Evolutionary conservation across 2,888 invertebrate species (phyloP).

Genomic region (Acanthococcus lagerstroemiae): DNA sequence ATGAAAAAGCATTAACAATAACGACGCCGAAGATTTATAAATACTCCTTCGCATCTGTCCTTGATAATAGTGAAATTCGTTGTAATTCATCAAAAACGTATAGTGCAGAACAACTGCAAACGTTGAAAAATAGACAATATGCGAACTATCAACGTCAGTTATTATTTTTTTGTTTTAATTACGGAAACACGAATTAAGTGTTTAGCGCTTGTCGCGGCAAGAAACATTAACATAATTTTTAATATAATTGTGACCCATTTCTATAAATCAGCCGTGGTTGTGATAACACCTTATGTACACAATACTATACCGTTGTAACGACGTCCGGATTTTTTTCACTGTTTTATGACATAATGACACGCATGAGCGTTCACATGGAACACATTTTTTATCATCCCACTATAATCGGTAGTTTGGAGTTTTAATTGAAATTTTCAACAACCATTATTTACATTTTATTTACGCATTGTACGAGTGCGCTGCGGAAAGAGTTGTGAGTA

Average conservation of each 20-base stretch:
- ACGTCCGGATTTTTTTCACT: background rate
- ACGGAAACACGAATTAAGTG: background rate
- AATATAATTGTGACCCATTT: background rate
- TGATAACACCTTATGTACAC: background rate
- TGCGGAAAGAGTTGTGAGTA: no score
- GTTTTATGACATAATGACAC: background rate
- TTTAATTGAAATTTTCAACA: background rate
- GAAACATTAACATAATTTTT: background rate
- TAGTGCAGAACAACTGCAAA: no score
- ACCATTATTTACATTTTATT: background rate
- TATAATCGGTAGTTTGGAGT: background rate
- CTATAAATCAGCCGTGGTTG: background rate
- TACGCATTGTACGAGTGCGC: no score
- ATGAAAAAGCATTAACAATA: constrained; percentile 1
- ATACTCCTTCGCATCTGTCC: background rate
- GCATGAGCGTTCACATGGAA: background rate
- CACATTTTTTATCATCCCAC: background rate
- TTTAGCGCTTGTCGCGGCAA: background rate
- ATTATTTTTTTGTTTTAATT: no score
- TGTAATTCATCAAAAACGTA: background rate
- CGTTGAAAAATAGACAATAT: no score
- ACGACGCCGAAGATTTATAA: background rate
- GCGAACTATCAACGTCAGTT: no score
- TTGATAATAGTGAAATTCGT: background rate
- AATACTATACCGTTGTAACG: background rate